phyloP scores from a whole-genome alignment of 2,797 vertebrate species.

The Melanotaenia pygmaea region DNA sequence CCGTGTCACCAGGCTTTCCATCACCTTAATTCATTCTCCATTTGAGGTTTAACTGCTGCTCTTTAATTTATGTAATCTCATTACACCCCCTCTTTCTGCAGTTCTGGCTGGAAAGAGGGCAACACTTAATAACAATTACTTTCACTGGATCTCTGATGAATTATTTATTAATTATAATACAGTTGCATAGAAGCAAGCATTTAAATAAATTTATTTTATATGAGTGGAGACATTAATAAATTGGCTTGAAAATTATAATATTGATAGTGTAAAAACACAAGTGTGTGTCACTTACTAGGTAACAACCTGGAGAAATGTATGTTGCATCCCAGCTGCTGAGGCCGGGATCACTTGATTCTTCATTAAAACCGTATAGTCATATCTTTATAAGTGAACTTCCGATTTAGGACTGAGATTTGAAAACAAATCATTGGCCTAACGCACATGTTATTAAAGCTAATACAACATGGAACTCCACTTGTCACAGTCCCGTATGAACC shows the following conservation, averaged over 20 bases:
- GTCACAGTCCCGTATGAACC: conserved; percentile 15
- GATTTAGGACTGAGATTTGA: neutral
- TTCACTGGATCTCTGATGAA: neutral
- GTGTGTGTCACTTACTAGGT: neutral
- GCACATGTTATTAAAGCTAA: neutral
- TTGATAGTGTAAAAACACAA: neutral
- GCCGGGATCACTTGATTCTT: neutral
- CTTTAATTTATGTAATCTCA: neutral
- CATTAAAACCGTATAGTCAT: neutral
- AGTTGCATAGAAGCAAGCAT: neutral
- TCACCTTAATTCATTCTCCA: neutral
- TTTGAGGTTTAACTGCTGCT: neutral
- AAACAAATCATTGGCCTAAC: neutral
- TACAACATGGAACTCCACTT: neutral
- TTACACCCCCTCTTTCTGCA: neutral
- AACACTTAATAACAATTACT: neutral
- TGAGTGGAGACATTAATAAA: neutral
- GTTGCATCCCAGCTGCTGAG: neutral
- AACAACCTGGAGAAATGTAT: neutral
- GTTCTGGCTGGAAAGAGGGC: neutral
- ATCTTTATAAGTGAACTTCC: neutral
- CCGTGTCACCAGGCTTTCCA: neutral
- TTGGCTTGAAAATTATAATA: neutral
- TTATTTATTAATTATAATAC: neutral
- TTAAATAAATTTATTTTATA: neutral